phyloP scores from a whole-genome alignment of 2,113 vertebrate species.

The Phodopus roborovskii region DNA sequence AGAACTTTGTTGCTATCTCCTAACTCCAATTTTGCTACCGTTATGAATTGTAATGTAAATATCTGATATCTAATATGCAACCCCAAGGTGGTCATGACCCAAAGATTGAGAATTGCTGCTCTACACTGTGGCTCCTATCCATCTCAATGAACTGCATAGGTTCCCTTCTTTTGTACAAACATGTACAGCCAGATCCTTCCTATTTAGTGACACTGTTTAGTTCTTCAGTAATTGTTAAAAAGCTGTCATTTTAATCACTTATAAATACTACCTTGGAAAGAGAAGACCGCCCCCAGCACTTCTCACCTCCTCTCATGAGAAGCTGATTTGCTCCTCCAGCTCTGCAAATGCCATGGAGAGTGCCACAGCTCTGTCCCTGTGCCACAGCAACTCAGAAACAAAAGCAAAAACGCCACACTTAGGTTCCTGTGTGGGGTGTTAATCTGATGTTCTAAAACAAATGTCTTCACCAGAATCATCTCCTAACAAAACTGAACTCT shows the following conservation, averaged over 20 bases:
- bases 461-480: slow-evolving; percentile 4
- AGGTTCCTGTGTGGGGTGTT: neutral
- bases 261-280: slow-evolving; percentile 49
- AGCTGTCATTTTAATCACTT: slow-evolving; percentile 50
- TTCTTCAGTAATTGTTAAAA: slow-evolving; percentile 1
- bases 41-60: neutral
- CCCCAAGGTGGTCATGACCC: neutral
- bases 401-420: neutral
- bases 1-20: neutral
- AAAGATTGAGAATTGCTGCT: neutral
- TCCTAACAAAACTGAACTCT: slow-evolving; percentile 26
- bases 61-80: neutral
- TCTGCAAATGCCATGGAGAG: neutral
- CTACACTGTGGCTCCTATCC: neutral
- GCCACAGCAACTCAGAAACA: neutral
- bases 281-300: slow-evolving; percentile 64
- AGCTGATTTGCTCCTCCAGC: slow-evolving; percentile 40
- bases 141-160: neutral
- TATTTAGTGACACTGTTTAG: neutral
- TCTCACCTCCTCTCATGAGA: slow-evolving; percentile 70
- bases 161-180: slow-evolving; percentile 28
- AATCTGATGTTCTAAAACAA: slow-evolving; percentile 32
- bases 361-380: neutral
- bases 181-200: neutral
- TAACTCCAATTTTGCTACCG: neutral